A percentile compares a stretch with the other conserved stretches of the same genome.
Evolutionary conservation across 2,113 vertebrate genomes (phyloP).

Genomic region (Heterotilapia buettikoferi): DNA sequence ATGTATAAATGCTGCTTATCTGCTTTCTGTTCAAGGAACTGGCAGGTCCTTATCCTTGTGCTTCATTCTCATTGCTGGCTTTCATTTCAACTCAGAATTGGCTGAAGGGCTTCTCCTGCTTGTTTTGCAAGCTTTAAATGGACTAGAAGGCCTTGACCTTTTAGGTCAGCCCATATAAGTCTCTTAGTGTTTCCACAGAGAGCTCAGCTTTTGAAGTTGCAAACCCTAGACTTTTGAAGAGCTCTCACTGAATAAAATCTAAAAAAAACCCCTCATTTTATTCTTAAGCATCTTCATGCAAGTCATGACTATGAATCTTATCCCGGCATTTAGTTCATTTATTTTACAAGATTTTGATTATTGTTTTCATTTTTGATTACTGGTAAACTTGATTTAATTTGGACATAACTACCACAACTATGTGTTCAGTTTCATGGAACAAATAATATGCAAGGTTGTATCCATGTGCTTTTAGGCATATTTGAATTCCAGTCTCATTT

Average conservation of each 20-base stretch:
- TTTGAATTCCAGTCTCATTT: constrained; percentile 4
- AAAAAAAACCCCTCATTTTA: neutral
- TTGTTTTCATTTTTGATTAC: neutral
- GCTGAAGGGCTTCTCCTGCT: neutral
- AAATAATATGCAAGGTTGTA: neutral
- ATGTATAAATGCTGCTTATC: neutral
- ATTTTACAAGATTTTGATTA: neutral
- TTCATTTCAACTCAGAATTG: neutral
- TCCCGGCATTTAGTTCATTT: neutral
- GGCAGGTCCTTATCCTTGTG: neutral
- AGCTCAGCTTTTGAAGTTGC: neutral
- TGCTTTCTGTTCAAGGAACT: neutral
- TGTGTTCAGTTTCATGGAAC: neutral
- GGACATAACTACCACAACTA: neutral
- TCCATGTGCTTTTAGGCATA: neutral
- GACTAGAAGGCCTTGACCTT: neutral
- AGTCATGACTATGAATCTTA: neutral
- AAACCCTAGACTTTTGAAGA: neutral
- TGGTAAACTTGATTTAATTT: neutral
- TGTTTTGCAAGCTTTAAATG: neutral
- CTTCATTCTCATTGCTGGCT: neutral
- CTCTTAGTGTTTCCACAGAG: neutral
- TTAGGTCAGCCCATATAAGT: neutral
- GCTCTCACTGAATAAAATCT: neutral
- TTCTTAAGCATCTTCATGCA: neutral